phyloP scores from a whole-genome alignment of 2,888 invertebrate species.

The Spodoptera picta region DNA sequence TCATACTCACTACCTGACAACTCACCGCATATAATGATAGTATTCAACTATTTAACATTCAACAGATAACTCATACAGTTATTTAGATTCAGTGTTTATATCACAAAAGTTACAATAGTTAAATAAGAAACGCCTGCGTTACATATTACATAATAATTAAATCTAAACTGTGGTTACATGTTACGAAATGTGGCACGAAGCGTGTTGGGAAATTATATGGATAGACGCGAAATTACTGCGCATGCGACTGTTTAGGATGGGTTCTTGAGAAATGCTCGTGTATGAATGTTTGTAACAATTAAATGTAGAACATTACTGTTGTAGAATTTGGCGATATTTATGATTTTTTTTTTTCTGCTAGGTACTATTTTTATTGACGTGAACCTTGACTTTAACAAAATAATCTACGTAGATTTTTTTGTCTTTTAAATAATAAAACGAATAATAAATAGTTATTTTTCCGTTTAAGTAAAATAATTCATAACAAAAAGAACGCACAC shows the following conservation, averaged over 20 bases:
- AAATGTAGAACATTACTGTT: no score
- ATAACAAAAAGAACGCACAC: slow-evolving; percentile 15
- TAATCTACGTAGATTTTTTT: no score
- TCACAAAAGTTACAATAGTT: slow-evolving; percentile 26
- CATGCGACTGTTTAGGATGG: slow-evolving; percentile 26
- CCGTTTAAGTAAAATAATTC: not conserved
- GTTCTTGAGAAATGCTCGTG: slow-evolving; percentile 2
- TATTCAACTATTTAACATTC: not conserved
- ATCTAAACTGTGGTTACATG: slow-evolving; percentile 47
- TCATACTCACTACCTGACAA: no score
- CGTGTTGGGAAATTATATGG: slow-evolving; percentile 52
- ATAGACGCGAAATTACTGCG: slow-evolving; percentile 30
- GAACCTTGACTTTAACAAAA: no score
- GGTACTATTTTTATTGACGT: no score
- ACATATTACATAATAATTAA: slow-evolving; percentile 60
- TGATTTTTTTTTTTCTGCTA: no score
- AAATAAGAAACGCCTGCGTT: slow-evolving; percentile 44
- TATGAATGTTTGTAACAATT: no score
- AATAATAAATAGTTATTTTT: not conserved
- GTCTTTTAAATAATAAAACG: not conserved
- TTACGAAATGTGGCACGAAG: slow-evolving; percentile 48
- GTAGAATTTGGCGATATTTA: no score
- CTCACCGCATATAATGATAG: not conserved
- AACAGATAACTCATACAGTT: slow-evolving; percentile 13
- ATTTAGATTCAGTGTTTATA: slow-evolving; percentile 21